Conservation (phyloP, 2,888 invertebrate genomes). For the Drosophila paranaensis region DNA sequence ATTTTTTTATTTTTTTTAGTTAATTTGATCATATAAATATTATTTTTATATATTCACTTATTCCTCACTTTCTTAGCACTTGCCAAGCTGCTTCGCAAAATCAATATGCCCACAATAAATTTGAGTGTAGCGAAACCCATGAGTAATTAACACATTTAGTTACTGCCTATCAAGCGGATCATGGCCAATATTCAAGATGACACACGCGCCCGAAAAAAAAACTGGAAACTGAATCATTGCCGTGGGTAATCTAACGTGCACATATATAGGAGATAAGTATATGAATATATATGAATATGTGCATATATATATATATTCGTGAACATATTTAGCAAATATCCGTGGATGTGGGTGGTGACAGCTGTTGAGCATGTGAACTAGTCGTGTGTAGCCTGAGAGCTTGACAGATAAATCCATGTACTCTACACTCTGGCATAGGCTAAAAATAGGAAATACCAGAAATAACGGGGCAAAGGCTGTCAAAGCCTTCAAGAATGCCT, state of each 20-base stretch:
- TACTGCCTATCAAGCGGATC: constrained; percentile 36
- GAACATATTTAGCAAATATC: constrained; percentile 8
- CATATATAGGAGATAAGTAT: background rate
- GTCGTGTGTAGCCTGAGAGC: constrained; percentile 57
- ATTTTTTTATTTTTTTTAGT: too few species aligned
- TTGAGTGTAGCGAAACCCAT: constrained; percentile 2
- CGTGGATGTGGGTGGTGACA: background rate
- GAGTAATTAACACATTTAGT: constrained; percentile 44
- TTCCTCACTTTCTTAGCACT: background rate
- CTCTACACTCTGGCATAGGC: constrained; percentile 4
- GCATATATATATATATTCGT: too few species aligned
- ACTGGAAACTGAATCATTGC: constrained; percentile 30
- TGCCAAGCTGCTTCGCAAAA: background rate
- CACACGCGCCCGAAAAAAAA: constrained; percentile 30
- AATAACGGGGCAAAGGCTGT: constrained; percentile 14
- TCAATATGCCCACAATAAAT: background rate
- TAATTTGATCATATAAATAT: too few species aligned
- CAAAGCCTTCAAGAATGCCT: constrained; percentile 15
- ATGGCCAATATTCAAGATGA: constrained; percentile 47
- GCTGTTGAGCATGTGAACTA: constrained; percentile 54
- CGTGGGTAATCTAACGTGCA: constrained; percentile 5
- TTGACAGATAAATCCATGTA: constrained; percentile 27
- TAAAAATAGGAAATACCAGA: constrained; percentile 33
- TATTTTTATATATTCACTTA: too few species aligned
- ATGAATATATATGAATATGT: background rate